Evolutionary conservation across 35 echinoderm and acorn worm genomes (phyloP), one percentile per base, ranked within the genome.

Genomic region (Eucidaris tribuloides): DNA sequence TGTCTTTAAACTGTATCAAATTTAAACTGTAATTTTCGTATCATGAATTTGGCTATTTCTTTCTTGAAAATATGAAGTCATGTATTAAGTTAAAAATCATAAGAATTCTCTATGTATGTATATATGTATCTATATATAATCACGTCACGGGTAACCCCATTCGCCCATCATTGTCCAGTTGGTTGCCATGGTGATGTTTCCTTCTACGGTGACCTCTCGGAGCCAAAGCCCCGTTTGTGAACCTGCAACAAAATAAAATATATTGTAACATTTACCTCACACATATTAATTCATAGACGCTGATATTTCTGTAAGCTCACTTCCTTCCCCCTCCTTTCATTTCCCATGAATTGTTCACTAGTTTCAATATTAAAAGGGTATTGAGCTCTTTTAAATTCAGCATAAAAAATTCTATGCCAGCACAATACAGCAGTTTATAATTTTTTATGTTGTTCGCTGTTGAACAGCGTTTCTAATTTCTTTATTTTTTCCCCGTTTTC

Each of bases 161-260:
- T 78, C 71, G 7, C 89, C 89, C 30, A 91, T 81, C 35, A 91
- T 74, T 30, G 76, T 68, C 89, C 89, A 91, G 13, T 59, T 83
- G 4, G 82, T 86, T n/a, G 54, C 28, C 50, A 57, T 83, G 1
- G 82, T 83, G 45, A 38, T 62, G 40, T 83, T 91, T 19, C 54
- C 45, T 50, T 85, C 76, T 38, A 85, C 46, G 6, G 71, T 82
- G 42, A 84, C 52, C 57, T 93, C 86, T 68, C 91, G 79, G 37
- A 81, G 81, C 32, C 65, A 93, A 4, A 93, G 85, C 7, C 85
- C 91, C 18, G 68, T 33, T 30, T 49, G 29, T 27, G 65, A 85
- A 79, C 68, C 91, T 93, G 85, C 2, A 88, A 70, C 28, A 11
- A 45, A 25, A 58, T 40, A 27, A 46, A 58, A 41, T 55, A 25